phyloP scores from a whole-genome alignment of 2,797 vertebrate species.

The Florisuga fusca region DNA sequence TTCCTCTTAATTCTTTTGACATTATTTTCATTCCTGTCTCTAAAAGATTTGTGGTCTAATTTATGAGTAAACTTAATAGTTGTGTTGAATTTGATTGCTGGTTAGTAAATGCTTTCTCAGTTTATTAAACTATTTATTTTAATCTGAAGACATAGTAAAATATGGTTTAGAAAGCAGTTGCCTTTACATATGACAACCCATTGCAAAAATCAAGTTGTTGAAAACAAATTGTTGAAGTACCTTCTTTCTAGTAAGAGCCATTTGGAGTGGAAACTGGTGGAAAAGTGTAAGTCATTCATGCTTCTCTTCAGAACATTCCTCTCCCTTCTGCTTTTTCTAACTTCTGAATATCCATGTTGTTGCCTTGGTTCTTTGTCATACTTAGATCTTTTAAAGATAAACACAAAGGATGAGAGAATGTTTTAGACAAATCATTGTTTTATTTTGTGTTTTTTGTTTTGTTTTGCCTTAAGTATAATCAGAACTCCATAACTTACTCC shows the following conservation, averaged over 20 bases:
- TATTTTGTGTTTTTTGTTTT: neutral
- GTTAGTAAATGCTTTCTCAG: neutral
- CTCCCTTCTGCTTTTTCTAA: neutral
- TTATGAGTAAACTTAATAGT: neutral
- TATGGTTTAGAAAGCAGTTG: neutral
- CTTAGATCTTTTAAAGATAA: neutral
- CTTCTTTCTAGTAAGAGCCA: neutral
- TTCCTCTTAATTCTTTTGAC: neutral
- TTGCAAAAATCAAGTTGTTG: neutral
- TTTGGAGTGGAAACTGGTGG: neutral
- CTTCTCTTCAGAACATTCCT: neutral
- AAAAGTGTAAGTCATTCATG: neutral
- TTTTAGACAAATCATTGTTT: neutral
- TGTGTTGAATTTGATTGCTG: neutral
- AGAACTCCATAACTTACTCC: neutral
- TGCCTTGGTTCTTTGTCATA: neutral
- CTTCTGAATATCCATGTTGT: neutral
- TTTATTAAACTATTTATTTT: neutral
- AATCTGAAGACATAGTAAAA: neutral
- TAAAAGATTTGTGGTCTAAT: neutral
- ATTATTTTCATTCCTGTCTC: neutral
- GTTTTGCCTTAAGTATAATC: neutral
- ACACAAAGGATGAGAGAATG: neutral
- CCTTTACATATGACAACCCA: neutral
- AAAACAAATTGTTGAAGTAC: neutral